Conservation (phyloP, 1,140 invertebrate species). For the Drosophila ironensis region DNA sequence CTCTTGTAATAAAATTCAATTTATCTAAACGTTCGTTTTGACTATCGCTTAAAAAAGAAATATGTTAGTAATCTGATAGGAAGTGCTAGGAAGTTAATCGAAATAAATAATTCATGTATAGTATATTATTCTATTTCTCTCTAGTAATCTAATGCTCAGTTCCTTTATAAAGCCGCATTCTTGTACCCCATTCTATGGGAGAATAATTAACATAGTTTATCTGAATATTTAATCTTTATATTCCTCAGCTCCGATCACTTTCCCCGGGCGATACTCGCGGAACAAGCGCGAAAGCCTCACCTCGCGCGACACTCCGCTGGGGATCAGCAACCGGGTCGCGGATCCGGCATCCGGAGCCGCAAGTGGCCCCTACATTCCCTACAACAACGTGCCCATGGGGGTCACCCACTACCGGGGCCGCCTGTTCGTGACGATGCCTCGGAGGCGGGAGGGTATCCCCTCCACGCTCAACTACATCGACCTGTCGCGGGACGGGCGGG, state of each 20-base stretch:
- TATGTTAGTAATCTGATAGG: no score
- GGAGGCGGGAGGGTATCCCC: slow-evolving; percentile 86
- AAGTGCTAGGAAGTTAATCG: no score
- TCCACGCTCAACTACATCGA: slow-evolving; percentile 88
- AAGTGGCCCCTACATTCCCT: slow-evolving; percentile 67
- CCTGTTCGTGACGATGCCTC: slow-evolving; percentile 88
- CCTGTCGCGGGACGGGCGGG: slow-evolving; percentile 79
- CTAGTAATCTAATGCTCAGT: no score
- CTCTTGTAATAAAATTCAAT: no score
- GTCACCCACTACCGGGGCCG: slow-evolving; percentile 86
- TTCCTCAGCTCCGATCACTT: slow-evolving; percentile 44
- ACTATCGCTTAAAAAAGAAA: no score
- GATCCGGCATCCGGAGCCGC: no score
- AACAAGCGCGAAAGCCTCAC: slow-evolving; percentile 47
- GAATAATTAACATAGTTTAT: neutral
- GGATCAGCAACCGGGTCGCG: slow-evolving; percentile 20
- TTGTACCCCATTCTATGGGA: no score
- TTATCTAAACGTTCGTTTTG: no score
- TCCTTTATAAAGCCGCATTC: no score
- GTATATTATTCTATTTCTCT: no score
- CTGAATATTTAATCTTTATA: neutral
- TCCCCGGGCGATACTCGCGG: slow-evolving; percentile 35
- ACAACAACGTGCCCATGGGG: slow-evolving; percentile 89
- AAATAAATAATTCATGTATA: no score
- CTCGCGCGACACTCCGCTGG: slow-evolving; percentile 39